Percentiles rank a stretch among this genome's conserved stretches.
These are phyloP conservation scores for Dryococelus australis DNA, from an alignment of 2,888 invertebrate genomes.

Conservation along the genomic window DNA sequence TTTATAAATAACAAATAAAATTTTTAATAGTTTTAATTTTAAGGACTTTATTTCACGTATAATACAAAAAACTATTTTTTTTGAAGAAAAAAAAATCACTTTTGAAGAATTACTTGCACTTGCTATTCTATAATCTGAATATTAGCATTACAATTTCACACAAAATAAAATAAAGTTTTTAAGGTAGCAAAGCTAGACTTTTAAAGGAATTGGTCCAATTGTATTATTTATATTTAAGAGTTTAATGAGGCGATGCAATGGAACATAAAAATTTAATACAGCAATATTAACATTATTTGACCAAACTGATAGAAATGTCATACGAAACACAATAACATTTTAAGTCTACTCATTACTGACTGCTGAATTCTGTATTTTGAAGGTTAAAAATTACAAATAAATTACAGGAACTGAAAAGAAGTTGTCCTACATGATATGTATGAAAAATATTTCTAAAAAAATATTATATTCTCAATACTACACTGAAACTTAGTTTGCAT, in stretches of 20 bases:
- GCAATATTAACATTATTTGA: background rate
- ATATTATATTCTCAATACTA: background rate
- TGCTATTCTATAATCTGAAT: background rate
- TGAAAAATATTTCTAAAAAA: background rate
- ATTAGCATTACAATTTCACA: constrained; percentile 16
- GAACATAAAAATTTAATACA: background rate
- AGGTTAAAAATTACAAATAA: background rate
- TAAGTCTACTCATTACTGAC: background rate
- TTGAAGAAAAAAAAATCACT: background rate
- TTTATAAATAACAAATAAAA: background rate
- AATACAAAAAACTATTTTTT: constrained; percentile 36
- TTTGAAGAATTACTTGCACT: background rate
- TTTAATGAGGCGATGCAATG: constrained; percentile 1
- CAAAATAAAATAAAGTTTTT: background rate
- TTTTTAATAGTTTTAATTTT: constrained; percentile 13
- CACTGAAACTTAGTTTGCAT: background rate
- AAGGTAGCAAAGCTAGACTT: background rate
- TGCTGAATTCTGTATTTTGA: background rate
- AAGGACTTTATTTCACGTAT: constrained; percentile 32
- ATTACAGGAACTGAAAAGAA: background rate
- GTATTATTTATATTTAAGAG: background rate
- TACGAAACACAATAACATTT: background rate
- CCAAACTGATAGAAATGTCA: background rate
- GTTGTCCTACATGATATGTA: background rate
- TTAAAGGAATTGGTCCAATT: background rate